Evolutionary conservation across 1,140 invertebrate genomes (phyloP).

Genomic region (Drosophila grimshawi): DNA sequence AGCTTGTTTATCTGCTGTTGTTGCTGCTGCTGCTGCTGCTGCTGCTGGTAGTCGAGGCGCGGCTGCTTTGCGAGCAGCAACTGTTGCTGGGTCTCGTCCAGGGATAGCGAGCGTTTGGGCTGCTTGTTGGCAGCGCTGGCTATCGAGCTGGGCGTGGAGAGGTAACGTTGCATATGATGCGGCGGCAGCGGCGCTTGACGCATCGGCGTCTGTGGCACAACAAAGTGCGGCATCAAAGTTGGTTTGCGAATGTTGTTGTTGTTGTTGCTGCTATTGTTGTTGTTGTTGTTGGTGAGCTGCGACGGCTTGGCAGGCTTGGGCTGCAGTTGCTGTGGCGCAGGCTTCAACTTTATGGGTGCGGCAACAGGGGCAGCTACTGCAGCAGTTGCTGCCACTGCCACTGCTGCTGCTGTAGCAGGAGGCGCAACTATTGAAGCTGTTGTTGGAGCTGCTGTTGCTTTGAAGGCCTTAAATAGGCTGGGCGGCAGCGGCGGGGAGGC

Average conservation of each 20-base stretch:
- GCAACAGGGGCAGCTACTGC: not conserved
- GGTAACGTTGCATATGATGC: slow-evolving; percentile 65
- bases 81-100: slow-evolving; percentile 62
- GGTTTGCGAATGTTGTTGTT: slow-evolving; percentile 53
- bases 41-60: slow-evolving; percentile 45
- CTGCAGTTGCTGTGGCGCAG: not conserved
- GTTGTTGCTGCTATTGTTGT: slow-evolving; percentile 38
- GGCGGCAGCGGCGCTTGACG: slow-evolving; percentile 37
- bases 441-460: slow-evolving; percentile 15
- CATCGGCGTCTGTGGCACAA: slow-evolving; percentile 61
- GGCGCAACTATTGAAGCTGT: not conserved
- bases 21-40: slow-evolving; percentile 41
- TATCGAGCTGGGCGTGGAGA: slow-evolving; percentile 75
- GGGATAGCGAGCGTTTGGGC: slow-evolving; percentile 68
- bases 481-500: slow-evolving; percentile 78
- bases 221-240: slow-evolving; percentile 57
- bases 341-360: slow-evolving; percentile 15
- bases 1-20: slow-evolving; percentile 9
- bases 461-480: slow-evolving; percentile 76
- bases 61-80: slow-evolving; percentile 60
- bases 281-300: slow-evolving; percentile 43
- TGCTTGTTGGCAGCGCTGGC: slow-evolving; percentile 79
- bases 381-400: slow-evolving; percentile 1
- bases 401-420: slow-evolving; percentile 1
- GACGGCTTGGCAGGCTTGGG: slow-evolving; percentile 30